These are phyloP conservation scores for Globicephala melas DNA, from an alignment of 2,113 vertebrate species.

Conservation along the genomic window DNA sequence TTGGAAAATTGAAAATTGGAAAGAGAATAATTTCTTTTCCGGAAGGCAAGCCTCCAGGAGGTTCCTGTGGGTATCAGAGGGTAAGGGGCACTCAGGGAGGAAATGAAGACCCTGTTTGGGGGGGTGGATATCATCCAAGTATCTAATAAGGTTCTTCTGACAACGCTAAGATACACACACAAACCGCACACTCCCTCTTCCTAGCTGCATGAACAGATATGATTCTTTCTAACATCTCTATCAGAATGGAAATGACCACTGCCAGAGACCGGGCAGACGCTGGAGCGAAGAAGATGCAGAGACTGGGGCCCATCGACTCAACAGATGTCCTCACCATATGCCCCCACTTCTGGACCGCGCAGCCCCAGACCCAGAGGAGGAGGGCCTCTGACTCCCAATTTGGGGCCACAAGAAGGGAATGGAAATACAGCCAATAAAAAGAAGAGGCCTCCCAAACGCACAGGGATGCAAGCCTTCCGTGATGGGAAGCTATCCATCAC, in stretches of 20 bases:
- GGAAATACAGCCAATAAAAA: slow-evolving; percentile 45
- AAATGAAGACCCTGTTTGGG: slow-evolving; percentile 60
- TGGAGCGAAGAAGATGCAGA: background rate
- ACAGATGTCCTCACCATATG: background rate
- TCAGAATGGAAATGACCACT: slow-evolving; percentile 60
- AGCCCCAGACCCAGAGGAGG: background rate
- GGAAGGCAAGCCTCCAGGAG: slow-evolving; percentile 53
- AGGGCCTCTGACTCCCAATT: background rate
- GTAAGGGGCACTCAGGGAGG: slow-evolving; percentile 9
- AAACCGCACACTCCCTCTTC: background rate
- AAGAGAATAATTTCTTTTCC: slow-evolving; percentile 42
- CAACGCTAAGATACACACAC: slow-evolving; percentile 1
- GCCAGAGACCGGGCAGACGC: accelerated
- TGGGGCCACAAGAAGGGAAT: background rate
- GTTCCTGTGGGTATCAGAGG: slow-evolving; percentile 54
- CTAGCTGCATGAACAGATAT: background rate
- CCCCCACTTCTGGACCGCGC: background rate
- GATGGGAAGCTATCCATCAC: slow-evolving; percentile 39
- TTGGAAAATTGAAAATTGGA: slow-evolving; percentile 61
- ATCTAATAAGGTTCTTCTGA: slow-evolving; percentile 60
- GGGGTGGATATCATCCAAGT: background rate
- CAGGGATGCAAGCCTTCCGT: background rate
- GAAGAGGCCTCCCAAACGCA: background rate
- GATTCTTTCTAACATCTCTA: slow-evolving; percentile 37
- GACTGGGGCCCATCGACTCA: background rate